Conservation (phyloP, 2,888 invertebrate genomes). For the Hypena proboscidalis region DNA sequence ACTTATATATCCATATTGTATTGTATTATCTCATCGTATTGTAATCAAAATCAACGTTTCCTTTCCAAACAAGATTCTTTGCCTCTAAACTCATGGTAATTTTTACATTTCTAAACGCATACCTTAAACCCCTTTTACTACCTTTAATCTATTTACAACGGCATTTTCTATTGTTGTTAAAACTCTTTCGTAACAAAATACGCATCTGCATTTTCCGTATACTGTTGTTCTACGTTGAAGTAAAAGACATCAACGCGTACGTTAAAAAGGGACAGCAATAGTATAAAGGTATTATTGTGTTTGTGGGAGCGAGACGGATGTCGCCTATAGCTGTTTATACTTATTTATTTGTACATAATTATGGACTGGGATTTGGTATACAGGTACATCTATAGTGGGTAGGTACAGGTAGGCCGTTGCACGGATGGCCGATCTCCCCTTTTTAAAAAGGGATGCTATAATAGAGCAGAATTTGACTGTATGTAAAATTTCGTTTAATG, state of each 20-base stretch:
- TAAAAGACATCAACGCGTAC: constrained; percentile 81
- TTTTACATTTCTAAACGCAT: no score
- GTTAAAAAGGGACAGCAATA: constrained; percentile 58
- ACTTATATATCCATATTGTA: neutral
- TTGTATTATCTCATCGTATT: no score
- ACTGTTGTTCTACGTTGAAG: constrained; percentile 59
- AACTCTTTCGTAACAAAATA: neutral
- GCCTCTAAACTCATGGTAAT: no score
- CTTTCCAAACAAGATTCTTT: no score
- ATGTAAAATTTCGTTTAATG: constrained; percentile 62
- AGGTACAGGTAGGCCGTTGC: constrained; percentile 69
- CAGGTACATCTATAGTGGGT: constrained; percentile 45
- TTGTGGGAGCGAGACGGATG: constrained; percentile 68
- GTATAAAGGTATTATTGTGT: constrained; percentile 48
- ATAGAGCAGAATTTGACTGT: constrained; percentile 64
- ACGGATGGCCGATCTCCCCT: constrained; percentile 80
- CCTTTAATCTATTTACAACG: no score
- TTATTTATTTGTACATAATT: constrained; percentile 70
- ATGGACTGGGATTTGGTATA: constrained; percentile 75
- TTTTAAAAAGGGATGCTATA: constrained; percentile 59
- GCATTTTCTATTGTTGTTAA: no score
- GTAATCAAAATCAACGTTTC: no score
- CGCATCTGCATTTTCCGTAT: constrained; percentile 42
- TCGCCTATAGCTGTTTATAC: constrained; percentile 66
- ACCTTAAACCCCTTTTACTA: no score